These are phyloP conservation scores for Catharus bicknelli DNA, from an alignment of 2,113 vertebrate species.

Conservation along the genomic window DNA sequence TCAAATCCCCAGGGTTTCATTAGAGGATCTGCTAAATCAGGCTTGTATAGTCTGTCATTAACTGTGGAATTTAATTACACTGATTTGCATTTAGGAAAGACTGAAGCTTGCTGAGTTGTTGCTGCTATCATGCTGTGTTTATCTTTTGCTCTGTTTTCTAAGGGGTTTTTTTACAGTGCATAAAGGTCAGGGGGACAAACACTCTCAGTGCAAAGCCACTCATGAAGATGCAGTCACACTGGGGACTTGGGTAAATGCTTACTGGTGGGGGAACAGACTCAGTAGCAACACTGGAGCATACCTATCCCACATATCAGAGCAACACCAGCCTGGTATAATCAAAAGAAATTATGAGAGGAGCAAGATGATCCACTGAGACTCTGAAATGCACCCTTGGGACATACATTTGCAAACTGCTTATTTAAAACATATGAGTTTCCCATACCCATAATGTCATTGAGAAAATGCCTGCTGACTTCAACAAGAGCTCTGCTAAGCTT, in stretches of 20 bases:
- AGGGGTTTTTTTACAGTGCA: not conserved
- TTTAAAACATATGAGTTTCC: not conserved
- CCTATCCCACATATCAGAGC: not conserved
- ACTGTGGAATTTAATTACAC: conserved; percentile 28
- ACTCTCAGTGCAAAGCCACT: not conserved
- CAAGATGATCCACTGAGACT: not conserved
- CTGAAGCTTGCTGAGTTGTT: conserved; percentile 28
- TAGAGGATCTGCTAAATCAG: conserved; percentile 46
- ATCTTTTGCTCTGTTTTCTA: not conserved
- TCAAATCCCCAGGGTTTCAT: conserved; percentile 40
- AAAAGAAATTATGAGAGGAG: not conserved
- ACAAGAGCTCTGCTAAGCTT: not conserved
- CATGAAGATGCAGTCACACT: not conserved
- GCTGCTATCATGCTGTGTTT: not conserved
- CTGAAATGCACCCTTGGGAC: not conserved
- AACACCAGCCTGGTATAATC: not conserved
- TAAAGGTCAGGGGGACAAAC: conserved; percentile 5
- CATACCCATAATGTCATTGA: not conserved
- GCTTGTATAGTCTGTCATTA: conserved; percentile 3
- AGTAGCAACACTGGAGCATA: not conserved
- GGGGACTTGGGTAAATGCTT: not conserved
- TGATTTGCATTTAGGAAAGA: conserved; percentile 47
- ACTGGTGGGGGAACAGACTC: not conserved
- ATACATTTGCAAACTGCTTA: not conserved
- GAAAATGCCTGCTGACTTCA: not conserved